Conservation (phyloP, 2,113 vertebrate genomes). For the Chionodraco myersi region DNA sequence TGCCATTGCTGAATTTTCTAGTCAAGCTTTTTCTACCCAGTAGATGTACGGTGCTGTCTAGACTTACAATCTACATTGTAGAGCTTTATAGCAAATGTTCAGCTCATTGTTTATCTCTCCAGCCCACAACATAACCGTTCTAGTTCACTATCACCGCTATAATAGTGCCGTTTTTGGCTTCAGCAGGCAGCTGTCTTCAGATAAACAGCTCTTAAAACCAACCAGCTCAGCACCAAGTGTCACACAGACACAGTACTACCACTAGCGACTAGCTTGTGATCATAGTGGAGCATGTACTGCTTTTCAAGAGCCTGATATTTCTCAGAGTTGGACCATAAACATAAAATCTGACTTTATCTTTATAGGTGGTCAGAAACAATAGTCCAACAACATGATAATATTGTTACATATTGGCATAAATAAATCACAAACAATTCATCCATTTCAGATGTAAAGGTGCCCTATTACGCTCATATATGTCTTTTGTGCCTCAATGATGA, state of each 20-base stretch:
- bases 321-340: slow-evolving; percentile 2
- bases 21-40: not conserved
- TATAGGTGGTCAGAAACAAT: not conserved
- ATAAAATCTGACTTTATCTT: not conserved
- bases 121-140: not conserved
- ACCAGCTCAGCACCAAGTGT: not conserved
- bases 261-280: not conserved
- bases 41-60: not conserved
- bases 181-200: not conserved
- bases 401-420: not conserved
- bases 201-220: not conserved
- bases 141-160: not conserved
- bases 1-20: not conserved
- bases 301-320: not conserved
- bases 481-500: too few relatives aligned
- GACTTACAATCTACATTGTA: not conserved
- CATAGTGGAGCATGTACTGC: not conserved
- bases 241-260: not conserved
- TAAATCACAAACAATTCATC: not conserved
- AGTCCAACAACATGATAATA: not conserved
- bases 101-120: too few relatives aligned
- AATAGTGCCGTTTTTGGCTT: not conserved
- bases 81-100: too few relatives aligned
- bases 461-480: too few relatives aligned
- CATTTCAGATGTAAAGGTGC: not conserved